Conservation (phyloP, 37 sponge, comb jelly and placozoan species). For the Hormiphora californensis region DNA sequence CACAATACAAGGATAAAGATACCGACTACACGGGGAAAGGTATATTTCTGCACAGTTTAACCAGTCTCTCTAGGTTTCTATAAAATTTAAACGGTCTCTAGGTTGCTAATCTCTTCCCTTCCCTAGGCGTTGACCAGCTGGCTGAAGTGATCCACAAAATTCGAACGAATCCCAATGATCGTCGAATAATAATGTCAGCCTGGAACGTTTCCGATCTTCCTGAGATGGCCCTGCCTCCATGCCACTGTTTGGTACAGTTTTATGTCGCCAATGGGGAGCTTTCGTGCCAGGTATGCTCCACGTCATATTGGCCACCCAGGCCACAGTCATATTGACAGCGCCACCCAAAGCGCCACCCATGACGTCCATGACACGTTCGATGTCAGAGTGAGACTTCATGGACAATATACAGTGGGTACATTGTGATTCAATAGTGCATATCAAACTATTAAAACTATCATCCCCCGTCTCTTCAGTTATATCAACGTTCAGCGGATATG, state of each 20-base stretch:
- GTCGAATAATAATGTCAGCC: constrained; percentile 92
- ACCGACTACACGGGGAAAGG: constrained; percentile 72
- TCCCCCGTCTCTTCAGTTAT: constrained; percentile 65
- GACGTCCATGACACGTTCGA: too few relatives aligned
- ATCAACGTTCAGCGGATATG: constrained; percentile 92
- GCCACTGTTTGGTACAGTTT: constrained; percentile 93
- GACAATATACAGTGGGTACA: too few relatives aligned
- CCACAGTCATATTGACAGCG: too few relatives aligned
- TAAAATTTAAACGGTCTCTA: background rate
- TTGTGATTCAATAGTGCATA: too few relatives aligned
- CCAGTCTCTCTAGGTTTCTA: background rate
- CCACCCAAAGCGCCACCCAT: too few relatives aligned
- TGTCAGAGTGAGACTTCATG: too few relatives aligned
- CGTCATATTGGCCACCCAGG: too few relatives aligned
- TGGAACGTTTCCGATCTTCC: constrained; percentile 90
- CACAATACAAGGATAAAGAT: constrained; percentile 85
- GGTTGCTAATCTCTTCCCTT: too few relatives aligned
- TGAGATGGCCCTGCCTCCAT: constrained; percentile 92
- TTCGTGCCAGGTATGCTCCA: constrained; percentile 71
- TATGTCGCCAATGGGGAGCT: constrained; percentile 88
- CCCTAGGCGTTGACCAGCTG: constrained; percentile 94
- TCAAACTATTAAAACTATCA: too few relatives aligned
- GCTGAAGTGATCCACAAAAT: constrained; percentile 86
- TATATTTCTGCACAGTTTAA: background rate
- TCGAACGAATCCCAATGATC: constrained; percentile 80